Conservation (phyloP, 2,888 invertebrate genomes). For the Oconnorella tubifera region DNA sequence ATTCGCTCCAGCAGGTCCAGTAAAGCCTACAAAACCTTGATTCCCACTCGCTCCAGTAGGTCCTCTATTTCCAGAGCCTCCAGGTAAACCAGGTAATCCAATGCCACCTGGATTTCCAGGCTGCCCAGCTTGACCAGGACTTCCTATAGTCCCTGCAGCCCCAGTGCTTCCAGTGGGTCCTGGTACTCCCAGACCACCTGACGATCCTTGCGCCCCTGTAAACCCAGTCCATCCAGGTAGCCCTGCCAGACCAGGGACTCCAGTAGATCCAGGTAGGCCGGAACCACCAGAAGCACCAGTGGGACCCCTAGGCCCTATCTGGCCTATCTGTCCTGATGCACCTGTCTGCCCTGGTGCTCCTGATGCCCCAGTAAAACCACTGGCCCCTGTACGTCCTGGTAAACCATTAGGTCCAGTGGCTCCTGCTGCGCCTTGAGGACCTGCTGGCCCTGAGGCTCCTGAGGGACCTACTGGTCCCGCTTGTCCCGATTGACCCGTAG, state of each 20-base stretch:
- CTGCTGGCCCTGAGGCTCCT: slow-evolving; percentile 19
- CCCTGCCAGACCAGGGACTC: slow-evolving; percentile 30
- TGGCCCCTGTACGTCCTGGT: slow-evolving; percentile 10
- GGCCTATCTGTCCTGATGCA: slow-evolving; percentile 14
- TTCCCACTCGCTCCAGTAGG: slow-evolving; percentile 7
- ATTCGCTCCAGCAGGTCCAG: slow-evolving; percentile 6
- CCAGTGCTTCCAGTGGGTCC: slow-evolving; percentile 17
- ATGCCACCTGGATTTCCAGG: slow-evolving; percentile 36
- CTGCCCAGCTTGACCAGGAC: slow-evolving; percentile 25
- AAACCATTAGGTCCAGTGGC: slow-evolving; percentile 15
- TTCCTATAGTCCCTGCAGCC: slow-evolving; percentile 8
- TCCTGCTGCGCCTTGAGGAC: slow-evolving; percentile 23
- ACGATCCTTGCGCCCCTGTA: slow-evolving; percentile 18
- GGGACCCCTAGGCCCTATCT: slow-evolving; percentile 16
- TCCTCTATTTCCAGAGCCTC: neutral
- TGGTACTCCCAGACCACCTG: slow-evolving; percentile 23
- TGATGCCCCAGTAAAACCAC: slow-evolving; percentile 2
- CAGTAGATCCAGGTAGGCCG: neutral
- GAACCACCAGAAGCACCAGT: slow-evolving; percentile 19
- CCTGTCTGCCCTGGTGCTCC: slow-evolving; percentile 3
- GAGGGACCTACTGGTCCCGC: slow-evolving; percentile 11
- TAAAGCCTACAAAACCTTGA: slow-evolving; percentile 5
- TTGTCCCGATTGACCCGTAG: neutral
- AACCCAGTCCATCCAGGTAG: slow-evolving; percentile 17
- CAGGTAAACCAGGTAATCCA: slow-evolving; percentile 20